These are phyloP conservation scores for Actinia equina DNA, from an alignment of 64 coral and sea anemone species.

Conservation along the genomic window DNA sequence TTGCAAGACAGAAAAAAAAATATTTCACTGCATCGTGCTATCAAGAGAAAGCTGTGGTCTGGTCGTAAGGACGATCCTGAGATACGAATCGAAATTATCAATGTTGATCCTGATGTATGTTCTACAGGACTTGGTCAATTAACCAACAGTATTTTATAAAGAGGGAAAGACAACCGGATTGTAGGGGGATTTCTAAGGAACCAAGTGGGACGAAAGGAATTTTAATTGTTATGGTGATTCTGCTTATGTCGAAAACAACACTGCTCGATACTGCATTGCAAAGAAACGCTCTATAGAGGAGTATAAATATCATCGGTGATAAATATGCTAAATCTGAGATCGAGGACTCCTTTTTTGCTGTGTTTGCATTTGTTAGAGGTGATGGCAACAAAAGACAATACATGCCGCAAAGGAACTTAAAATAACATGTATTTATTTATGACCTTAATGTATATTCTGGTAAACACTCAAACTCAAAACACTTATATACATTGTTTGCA, in stretches of 20 bases:
- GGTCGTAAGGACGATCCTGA: conserved; percentile 46
- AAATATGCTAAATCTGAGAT: conserved; percentile 47
- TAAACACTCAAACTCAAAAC: neutral
- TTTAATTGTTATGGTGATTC: conserved; percentile 54
- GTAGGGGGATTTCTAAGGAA: neutral
- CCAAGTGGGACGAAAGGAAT: conserved; percentile 45
- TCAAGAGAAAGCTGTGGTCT: conserved; percentile 47
- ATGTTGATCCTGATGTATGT: conserved; percentile 39
- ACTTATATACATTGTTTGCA: no score
- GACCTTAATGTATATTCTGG: neutral
- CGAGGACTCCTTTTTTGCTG: conserved; percentile 25
- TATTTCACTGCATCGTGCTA: conserved; percentile 29
- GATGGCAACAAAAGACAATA: conserved; percentile 54
- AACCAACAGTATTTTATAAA: neutral
- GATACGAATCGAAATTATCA: conserved; percentile 26
- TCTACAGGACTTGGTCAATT: neutral
- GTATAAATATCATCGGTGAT: conserved; percentile 47
- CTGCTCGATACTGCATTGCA: conserved; percentile 3
- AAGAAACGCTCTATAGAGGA: no score
- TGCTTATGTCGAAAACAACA: conserved; percentile 43
- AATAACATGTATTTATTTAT: neutral
- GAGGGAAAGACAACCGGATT: neutral
- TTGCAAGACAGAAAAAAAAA: no score
- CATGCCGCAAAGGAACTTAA: neutral
- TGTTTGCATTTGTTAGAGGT: conserved; percentile 53